These are phyloP conservation scores for Ptychadena robeensis DNA, from an alignment of 2,797 vertebrate species.

Conservation along the genomic window DNA sequence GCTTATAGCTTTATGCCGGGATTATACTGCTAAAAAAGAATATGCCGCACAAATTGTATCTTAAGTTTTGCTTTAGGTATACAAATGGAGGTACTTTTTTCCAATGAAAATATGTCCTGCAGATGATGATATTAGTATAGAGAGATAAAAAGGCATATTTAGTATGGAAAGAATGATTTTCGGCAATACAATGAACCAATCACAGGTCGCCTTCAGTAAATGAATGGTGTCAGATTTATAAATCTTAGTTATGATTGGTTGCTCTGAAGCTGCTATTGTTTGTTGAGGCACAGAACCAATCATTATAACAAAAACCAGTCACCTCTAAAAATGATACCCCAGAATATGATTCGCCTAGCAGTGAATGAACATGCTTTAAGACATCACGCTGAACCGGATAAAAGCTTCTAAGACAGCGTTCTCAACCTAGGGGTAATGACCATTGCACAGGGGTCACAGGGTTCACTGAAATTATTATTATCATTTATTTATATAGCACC, in stretches of 20 bases:
- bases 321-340: not conserved
- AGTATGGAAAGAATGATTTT: not conserved
- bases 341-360: no score
- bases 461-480: no score
- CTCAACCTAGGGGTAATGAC: no score
- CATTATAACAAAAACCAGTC: not conserved
- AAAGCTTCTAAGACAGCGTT: no score
- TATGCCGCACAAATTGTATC: constrained; percentile 72
- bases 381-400: no score
- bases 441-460: no score
- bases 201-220: not conserved
- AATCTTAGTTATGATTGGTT: not conserved
- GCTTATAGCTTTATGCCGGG: constrained; percentile 69
- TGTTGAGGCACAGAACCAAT: no score
- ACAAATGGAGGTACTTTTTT: not conserved
- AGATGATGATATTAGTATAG: not conserved
- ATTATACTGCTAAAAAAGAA: constrained; percentile 72
- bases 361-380: no score
- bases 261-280: no score
- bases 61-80: constrained; percentile 77
- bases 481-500: no score
- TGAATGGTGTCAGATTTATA: not conserved
- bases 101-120: not conserved
- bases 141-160: not conserved
- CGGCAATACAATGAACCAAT: not conserved